These are phyloP conservation scores for Venustoraphidia nigricollis DNA, from an alignment of 2,888 invertebrate species.

Conservation along the genomic window DNA sequence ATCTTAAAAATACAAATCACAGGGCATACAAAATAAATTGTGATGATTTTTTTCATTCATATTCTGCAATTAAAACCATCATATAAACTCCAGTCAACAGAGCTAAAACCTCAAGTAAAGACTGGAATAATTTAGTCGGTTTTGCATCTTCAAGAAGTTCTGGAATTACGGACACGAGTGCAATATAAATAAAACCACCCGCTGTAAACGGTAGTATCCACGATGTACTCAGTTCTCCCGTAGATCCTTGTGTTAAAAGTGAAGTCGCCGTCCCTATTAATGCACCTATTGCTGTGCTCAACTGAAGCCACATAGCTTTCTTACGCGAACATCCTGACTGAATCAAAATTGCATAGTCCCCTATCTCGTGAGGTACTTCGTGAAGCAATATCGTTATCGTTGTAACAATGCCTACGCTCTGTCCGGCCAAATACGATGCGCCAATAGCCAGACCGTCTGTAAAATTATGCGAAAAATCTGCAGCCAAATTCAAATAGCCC, in stretches of 20 bases:
- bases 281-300: slow-evolving; percentile 90
- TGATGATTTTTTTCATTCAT: slow-evolving; percentile 35
- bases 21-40: neutral
- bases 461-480: slow-evolving; percentile 97
- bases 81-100: slow-evolving; percentile 80
- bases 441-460: slow-evolving; percentile 99
- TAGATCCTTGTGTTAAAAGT: slow-evolving; percentile 53
- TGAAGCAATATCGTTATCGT: slow-evolving; percentile 93
- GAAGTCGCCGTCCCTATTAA: slow-evolving; percentile 84
- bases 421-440: slow-evolving; percentile 88
- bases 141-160: slow-evolving; percentile 81
- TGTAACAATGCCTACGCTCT: slow-evolving; percentile 73
- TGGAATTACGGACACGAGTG: slow-evolving; percentile 96
- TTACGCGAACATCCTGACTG: slow-evolving; percentile 89
- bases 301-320: slow-evolving; percentile 89
- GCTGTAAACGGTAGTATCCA: slow-evolving; percentile 97
- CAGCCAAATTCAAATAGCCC: slow-evolving; percentile 92
- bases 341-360: slow-evolving; percentile 96
- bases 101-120: slow-evolving; percentile 79
- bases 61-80: slow-evolving; percentile 88
- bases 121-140: slow-evolving; percentile 67
- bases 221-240: slow-evolving; percentile 52
- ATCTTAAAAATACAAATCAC: too few species aligned
- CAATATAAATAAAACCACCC: slow-evolving; percentile 99
- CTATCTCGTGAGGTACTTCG: slow-evolving; percentile 99